These are phyloP conservation scores for Hydrolagus colliei DNA, from an alignment of 2,797 vertebrate genomes.

Conservation along the genomic window DNA sequence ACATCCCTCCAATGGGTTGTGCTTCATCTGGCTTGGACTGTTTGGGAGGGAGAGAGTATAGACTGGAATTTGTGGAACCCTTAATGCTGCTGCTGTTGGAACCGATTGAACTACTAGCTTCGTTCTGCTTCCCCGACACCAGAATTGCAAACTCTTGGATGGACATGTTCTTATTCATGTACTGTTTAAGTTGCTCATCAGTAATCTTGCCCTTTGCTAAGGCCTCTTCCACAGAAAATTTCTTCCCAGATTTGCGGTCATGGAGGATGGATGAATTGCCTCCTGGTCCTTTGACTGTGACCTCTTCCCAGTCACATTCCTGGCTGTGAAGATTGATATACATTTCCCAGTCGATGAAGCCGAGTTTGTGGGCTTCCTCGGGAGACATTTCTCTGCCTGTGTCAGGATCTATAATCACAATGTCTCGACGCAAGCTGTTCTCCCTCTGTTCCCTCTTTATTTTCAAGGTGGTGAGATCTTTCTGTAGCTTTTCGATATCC, in stretches of 20 bases:
- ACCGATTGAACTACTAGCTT: neutral
- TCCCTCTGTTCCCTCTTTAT: conserved; percentile 88
- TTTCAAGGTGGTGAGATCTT: conserved; percentile 67
- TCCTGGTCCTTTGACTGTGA: conserved; percentile 76
- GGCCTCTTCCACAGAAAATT: conserved; percentile 90
- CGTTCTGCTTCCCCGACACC: conserved; percentile 67
- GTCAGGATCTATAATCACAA: conserved; percentile 92
- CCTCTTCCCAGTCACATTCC: conserved; percentile 98
- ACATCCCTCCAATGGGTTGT: conserved; percentile 24
- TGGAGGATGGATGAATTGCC: conserved; percentile 87
- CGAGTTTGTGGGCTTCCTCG: conserved; percentile 78
- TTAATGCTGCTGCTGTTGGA: neutral
- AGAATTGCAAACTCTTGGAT: conserved; percentile 90
- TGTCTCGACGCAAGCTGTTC: conserved; percentile 85
- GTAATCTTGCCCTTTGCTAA: conserved; percentile 73
- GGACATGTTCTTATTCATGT: conserved; percentile 84
- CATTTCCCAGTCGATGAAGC: conserved; percentile 96
- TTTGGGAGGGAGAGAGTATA: neutral
- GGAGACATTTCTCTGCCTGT: conserved; percentile 88
- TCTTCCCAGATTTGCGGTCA: conserved; percentile 86
- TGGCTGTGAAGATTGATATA: conserved; percentile 90
- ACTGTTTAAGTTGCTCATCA: conserved; percentile 72
- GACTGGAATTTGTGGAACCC: neutral
- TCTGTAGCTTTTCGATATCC: conserved; percentile 81
- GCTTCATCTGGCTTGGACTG: neutral